Conservation (phyloP, 2,797 vertebrate genomes). For the Macropodus opercularis region DNA sequence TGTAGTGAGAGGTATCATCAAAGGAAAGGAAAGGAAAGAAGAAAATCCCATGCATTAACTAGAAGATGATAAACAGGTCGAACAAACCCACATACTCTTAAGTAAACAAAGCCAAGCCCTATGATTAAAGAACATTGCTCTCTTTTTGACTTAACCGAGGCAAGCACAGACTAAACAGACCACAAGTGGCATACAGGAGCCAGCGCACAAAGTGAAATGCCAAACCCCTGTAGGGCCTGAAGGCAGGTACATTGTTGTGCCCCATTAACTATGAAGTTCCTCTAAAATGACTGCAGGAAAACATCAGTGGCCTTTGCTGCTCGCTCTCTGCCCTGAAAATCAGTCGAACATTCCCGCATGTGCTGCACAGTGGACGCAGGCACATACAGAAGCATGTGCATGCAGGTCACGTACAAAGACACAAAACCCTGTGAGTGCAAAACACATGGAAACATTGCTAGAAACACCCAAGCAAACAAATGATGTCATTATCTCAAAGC, state of each 20-base stretch:
- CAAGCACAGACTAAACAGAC: constrained; percentile 65
- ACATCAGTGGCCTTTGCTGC: constrained; percentile 46
- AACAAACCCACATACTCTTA: constrained; percentile 31
- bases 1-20: constrained; percentile 18
- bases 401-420: not conserved
- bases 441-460: constrained; percentile 41
- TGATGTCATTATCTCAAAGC: constrained; percentile 62
- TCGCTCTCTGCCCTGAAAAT: constrained; percentile 32
- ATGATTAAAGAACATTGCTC: constrained; percentile 59
- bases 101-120: constrained; percentile 44
- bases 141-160: constrained; percentile 37
- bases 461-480: constrained; percentile 58
- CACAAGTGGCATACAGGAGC: constrained; percentile 47
- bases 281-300: constrained; percentile 40
- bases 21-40: constrained; percentile 1
- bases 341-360: constrained; percentile 35
- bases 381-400: not conserved
- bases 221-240: constrained; percentile 42
- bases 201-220: constrained; percentile 61
- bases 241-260: constrained; percentile 59
- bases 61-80: constrained; percentile 48
- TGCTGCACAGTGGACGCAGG: constrained; percentile 10
- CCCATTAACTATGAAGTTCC: constrained; percentile 57
- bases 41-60: constrained; percentile 22
- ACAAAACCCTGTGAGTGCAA: constrained; percentile 23